phyloP scores from a whole-genome alignment of 2,888 invertebrate genomes.

The Meliscaeva auricollis region DNA sequence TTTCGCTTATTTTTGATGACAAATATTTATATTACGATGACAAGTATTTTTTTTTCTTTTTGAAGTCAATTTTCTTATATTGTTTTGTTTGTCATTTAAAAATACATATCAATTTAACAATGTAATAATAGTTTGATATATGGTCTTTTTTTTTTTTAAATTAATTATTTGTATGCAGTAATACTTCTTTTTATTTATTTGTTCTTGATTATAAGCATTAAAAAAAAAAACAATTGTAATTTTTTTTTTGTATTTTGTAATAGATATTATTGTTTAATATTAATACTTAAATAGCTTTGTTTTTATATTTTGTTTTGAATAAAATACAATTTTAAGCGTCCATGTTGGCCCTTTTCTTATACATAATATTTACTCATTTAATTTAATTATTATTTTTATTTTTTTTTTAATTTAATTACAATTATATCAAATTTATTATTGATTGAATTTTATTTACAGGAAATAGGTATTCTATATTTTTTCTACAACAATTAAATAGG shows the following conservation, averaged over 20 bases:
- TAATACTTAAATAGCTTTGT: conserved; percentile 22
- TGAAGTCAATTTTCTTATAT: conserved; percentile 31
- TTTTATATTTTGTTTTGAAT: conserved; percentile 43
- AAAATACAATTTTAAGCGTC: conserved; percentile 69
- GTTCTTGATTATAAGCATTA: conserved; percentile 54
- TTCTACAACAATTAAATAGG: conserved; percentile 3
- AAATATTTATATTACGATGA: conserved; percentile 38
- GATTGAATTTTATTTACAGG: conserved; percentile 52
- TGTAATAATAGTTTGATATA: conserved; percentile 53
- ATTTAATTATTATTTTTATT: conserved; percentile 6
- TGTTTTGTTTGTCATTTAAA: conserved; percentile 27
- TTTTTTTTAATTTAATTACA: conserved; percentile 9
- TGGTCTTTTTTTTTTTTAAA: conserved; percentile 21
- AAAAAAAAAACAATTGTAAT: conserved; percentile 39
- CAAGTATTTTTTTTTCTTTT: conserved; percentile 15
- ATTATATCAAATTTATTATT: conserved; percentile 12
- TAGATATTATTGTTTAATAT: conserved; percentile 11
- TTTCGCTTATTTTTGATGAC: conserved; percentile 9
- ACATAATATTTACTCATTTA: not conserved
- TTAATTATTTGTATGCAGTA: conserved; percentile 45
- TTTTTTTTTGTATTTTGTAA: conserved; percentile 30
- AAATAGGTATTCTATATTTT: conserved; percentile 34
- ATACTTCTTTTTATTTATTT: conserved; percentile 12
- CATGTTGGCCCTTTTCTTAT: conserved; percentile 61
- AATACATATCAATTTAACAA: conserved; percentile 57